Evolutionary conservation across 2,888 invertebrate species (phyloP), one percentile per base, ranked within the genome.

Genomic region (Hipparchia sbordonii): DNA sequence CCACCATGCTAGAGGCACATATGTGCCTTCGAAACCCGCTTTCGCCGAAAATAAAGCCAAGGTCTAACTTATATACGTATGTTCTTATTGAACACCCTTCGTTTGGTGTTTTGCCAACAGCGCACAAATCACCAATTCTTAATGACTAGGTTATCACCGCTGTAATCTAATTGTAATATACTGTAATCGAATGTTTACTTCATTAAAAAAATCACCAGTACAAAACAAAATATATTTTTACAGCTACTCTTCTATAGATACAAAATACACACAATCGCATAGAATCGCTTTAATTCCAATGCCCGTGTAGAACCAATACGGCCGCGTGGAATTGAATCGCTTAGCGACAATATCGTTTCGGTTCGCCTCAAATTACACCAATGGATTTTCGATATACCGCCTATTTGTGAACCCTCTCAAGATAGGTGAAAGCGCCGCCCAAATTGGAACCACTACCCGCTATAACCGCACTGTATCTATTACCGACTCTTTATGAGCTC

Each of bases 371-470:
- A 91, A 91, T 91, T 90, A 91, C 91, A 82, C 80, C 83, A 88
- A 91, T 90, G 86, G 88, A 84, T 89, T 90, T 88, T 88, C 91
- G 87, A 92, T 91, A 89, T 85, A 90, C 87, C 88, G 83, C 85
- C 84, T 85, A 86, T 88, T 88, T 82, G 81, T 75, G 81, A 84
- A 82, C 85, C 87, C 87, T 87, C 88, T 87, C 86, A 85, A 85
- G 82, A 85, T 84, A 82, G 60, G 66, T 72, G 72, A 68, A 75
- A 76, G 61, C 60, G 52, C 72, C 67, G 74, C 65, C 72, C 61
- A 81, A 76, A 74, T 74, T 70, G 72, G 61, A 74, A 66, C 71
- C 57, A 71, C 63, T 63, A 57, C 63, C 57, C 51, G 57, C 66
- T 67, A 63, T 52, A 13, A 70, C 60, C n/a, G 23, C 52, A 52